Conservation (phyloP, 2,888 invertebrate genomes). For the Lepas anatifera region DNA sequence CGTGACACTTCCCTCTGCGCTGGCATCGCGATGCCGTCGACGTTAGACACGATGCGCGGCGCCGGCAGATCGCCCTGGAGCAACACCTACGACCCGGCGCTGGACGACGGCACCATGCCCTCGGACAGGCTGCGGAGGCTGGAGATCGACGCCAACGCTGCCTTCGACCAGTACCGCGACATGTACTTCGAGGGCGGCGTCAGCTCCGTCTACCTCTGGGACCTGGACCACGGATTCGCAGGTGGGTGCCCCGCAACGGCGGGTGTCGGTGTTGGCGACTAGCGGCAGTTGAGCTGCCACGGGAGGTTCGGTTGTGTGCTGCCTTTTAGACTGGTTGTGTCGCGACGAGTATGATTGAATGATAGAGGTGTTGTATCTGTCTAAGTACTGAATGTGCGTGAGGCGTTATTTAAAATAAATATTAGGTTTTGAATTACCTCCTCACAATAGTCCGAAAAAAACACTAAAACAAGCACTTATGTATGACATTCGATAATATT, state of each 20-base stretch:
- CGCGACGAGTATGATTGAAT: too few relatives aligned
- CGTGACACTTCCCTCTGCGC: background rate
- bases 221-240: slow-evolving; percentile 96
- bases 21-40: too few relatives aligned
- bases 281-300: too few relatives aligned
- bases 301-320: too few relatives aligned
- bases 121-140: slow-evolving; percentile 88
- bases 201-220: slow-evolving; percentile 98
- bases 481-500: too few relatives aligned
- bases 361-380: too few relatives aligned
- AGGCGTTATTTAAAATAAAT: too few relatives aligned
- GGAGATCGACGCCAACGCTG: slow-evolving; percentile 95
- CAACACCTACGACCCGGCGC: slow-evolving; percentile 91
- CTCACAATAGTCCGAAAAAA: too few relatives aligned
- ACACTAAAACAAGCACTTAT: too few relatives aligned
- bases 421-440: too few relatives aligned
- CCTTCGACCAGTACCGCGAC: slow-evolving; percentile 96
- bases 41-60: slow-evolving; percentile 86
- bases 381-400: too few relatives aligned
- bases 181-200: slow-evolving; percentile 99
- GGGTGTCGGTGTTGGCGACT: background rate
- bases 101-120: slow-evolving; percentile 98
- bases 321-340: too few relatives aligned
- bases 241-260: slow-evolving; percentile 36
- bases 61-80: slow-evolving; percentile 91